Conservation (phyloP, 1,140 invertebrate genomes). For the Glomeris maerens region DNA sequence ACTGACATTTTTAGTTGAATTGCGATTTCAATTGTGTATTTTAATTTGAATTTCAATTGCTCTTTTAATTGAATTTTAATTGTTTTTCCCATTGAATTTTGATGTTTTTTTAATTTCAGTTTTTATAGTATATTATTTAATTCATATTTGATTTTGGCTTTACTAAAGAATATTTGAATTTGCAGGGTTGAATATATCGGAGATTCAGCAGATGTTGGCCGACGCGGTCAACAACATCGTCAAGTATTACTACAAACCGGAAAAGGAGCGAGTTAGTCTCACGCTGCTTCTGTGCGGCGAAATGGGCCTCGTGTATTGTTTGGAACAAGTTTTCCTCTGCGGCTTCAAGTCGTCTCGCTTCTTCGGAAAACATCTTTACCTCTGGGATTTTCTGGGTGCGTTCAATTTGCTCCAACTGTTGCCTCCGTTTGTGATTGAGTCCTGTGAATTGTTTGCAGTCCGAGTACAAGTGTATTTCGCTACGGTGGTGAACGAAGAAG, state of each 20-base stretch:
- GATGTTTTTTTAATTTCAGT: conserved; percentile 7
- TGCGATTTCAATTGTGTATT: too few relatives aligned
- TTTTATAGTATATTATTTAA: conserved; percentile 7
- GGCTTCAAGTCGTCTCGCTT: conserved; percentile 83
- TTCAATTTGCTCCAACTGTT: conserved; percentile 19
- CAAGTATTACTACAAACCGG: conserved; percentile 81
- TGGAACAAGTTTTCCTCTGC: conserved; percentile 86
- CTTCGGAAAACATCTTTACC: conserved; percentile 85
- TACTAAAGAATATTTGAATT: conserved; percentile 3
- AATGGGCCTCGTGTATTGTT: conserved; percentile 73
- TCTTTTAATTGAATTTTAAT: too few relatives aligned
- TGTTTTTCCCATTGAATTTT: too few relatives aligned
- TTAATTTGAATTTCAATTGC: too few relatives aligned
- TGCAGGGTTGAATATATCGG: conserved; percentile 25
- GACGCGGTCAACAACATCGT: conserved; percentile 94
- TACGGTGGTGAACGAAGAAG: conserved; percentile 28
- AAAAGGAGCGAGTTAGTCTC: conserved; percentile 61
- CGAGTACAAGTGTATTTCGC: conserved; percentile 74
- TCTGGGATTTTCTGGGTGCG: conserved; percentile 95
- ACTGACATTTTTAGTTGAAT: too few relatives aligned
- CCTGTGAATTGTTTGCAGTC: conserved; percentile 41
- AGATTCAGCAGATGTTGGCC: conserved; percentile 40
- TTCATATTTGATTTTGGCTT: conserved; percentile 3
- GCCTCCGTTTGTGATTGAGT: conserved; percentile 8
- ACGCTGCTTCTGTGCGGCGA: conserved; percentile 89